Base-by-base conservation (phyloP, 2,888 invertebrate species). In the Chelonus formosanus region DNA sequence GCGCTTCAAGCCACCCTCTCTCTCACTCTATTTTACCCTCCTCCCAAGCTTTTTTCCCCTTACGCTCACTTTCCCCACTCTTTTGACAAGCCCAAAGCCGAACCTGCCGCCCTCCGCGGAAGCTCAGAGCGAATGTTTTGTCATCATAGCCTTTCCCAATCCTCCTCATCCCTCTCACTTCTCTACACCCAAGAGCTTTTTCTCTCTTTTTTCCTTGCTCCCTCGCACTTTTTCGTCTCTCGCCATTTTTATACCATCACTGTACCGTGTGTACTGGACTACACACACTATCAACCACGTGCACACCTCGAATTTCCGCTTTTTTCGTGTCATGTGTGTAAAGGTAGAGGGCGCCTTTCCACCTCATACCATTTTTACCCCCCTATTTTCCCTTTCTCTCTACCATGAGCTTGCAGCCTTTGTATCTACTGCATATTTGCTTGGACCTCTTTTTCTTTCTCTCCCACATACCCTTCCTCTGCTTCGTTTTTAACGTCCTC, bases 111-210 rank as follows among this genome's bases (percentile, higher is more conserved):
- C 64, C 61, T 63, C 48, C 67, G 77, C 78, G 79, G 78, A 79
- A 82, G 77, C 80, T 80, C 76, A 74, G 77, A 78, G 81, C 81
- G 78, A 81, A 81, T 81, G 81, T 81, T 80, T 81, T 81, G 81
- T 81, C 81, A 81, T 80, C 81, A 80, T 78, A 80, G 77, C 79
- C 76, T 74, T 76, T 79, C 72, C 65, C 70, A 70, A 48, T 67
- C 53, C 43, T 64, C 44, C 43, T 57, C 20, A 60, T 44, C 34
- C 61, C 63, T 32, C 47, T 44, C 59, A 34, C 32, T 53, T 36
- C 44, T 43, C 43, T 32, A n/a, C 7, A 59, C 55, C 50, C 40
- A 40, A 40, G 40, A 40, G 40, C 40, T 40, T 40, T 40, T 40
- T 40, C 40, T 40, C 40, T 40, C 3, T 40, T 40, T 6, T 40